Percentiles rank a stretch among this genome's conserved stretches.
phyloP scores from a whole-genome alignment of 2,113 vertebrate species.

The Rhabdornis inornatus region DNA sequence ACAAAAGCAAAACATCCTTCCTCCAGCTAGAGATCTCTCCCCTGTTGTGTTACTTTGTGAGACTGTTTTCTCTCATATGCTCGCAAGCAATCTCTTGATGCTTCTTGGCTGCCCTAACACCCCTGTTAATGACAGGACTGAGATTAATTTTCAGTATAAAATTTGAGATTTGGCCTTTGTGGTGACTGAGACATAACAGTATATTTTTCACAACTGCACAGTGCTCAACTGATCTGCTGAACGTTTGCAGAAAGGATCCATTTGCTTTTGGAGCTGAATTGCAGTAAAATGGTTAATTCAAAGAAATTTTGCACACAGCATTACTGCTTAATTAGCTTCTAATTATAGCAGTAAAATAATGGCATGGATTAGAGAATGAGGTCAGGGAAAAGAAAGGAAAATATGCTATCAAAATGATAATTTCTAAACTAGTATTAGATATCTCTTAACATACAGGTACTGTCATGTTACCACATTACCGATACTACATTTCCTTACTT shows the following conservation, averaged over 20 bases:
- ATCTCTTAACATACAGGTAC: background rate
- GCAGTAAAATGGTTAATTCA: background rate
- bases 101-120: background rate
- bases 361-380: background rate
- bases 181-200: background rate
- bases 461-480: background rate
- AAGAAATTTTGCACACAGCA: background rate
- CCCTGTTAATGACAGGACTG: accelerated
- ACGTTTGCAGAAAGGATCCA: background rate
- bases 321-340: background rate
- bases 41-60: background rate
- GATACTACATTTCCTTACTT: background rate
- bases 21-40: background rate
- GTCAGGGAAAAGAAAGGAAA: background rate
- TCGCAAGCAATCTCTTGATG: background rate
- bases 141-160: background rate
- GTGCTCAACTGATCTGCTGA: background rate
- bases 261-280: background rate
- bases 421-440: background rate
- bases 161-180: background rate
- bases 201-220: background rate
- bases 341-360: background rate
- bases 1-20: background rate
- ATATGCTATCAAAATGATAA: background rate
- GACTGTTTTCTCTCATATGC: background rate